Percentiles rank a stretch among this genome's conserved stretches.
Evolutionary conservation across 1,140 invertebrate species (phyloP).

Genomic region (Drosophila elegans): DNA sequence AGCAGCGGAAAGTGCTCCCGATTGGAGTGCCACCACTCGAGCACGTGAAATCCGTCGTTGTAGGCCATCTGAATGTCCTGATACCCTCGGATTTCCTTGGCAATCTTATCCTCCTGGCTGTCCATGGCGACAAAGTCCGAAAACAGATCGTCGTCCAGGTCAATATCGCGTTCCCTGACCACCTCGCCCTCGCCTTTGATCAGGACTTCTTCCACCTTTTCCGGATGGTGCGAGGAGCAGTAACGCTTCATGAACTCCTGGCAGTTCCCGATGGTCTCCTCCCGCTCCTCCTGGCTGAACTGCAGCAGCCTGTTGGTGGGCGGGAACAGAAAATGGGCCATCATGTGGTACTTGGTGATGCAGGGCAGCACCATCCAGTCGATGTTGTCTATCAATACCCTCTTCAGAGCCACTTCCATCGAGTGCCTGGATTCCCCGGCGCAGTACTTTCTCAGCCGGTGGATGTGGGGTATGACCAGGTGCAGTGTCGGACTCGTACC

Average conservation of each 20-base stretch:
- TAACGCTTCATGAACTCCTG: slow-evolving; percentile 16
- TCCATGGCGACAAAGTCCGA: slow-evolving; percentile 26
- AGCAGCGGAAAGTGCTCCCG: slow-evolving; percentile 25
- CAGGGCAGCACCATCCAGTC: slow-evolving; percentile 8
- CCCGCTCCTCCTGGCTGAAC: slow-evolving; percentile 23
- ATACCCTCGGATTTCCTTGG: slow-evolving; percentile 29
- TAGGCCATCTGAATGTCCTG: slow-evolving; percentile 21
- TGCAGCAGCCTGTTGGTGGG: slow-evolving; percentile 40
- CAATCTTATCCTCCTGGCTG: slow-evolving; percentile 12
- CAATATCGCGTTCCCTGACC: neutral
- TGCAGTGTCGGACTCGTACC: slow-evolving; percentile 18
- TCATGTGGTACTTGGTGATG: slow-evolving; percentile 31
- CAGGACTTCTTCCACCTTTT: neutral
- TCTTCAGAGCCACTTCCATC: slow-evolving; percentile 5
- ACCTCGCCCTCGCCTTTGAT: slow-evolving; percentile 15
- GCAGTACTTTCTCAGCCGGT: slow-evolving; percentile 26
- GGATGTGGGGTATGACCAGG: slow-evolving; percentile 37
- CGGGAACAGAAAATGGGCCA: slow-evolving; percentile 46
- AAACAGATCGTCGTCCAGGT: slow-evolving; percentile 30
- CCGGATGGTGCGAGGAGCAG: neutral
- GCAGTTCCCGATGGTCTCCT: slow-evolving; percentile 23
- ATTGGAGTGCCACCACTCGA: slow-evolving; percentile 27
- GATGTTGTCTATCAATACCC: neutral
- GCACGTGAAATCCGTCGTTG: slow-evolving; percentile 22
- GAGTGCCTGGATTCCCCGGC: neutral